phyloP scores from a whole-genome alignment of 2,888 invertebrate genomes.

The Bellardia pandia region DNA sequence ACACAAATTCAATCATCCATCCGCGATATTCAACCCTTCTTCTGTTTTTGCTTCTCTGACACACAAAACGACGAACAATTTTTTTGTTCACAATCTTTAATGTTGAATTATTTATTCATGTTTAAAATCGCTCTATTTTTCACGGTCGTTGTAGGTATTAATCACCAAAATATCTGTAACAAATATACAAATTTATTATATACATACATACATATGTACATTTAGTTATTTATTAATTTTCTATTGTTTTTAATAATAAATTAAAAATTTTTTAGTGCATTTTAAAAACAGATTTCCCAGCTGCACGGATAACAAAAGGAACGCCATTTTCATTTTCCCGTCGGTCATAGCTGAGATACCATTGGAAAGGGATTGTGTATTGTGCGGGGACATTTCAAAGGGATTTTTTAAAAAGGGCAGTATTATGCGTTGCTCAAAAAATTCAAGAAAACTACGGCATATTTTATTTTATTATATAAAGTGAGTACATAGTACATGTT shows the following conservation, averaged over 20 bases:
- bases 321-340: conserved; percentile 75
- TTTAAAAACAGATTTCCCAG: conserved; percentile 64
- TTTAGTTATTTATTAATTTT: not conserved
- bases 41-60: conserved; percentile 25
- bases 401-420: not conserved
- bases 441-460: not conserved
- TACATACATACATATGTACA: not conserved
- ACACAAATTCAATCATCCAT: conserved; percentile 70
- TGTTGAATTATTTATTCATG: conserved; percentile 41
- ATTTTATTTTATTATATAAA: too few relatives aligned
- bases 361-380: not conserved
- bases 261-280: conserved; percentile 53
- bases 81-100: conserved; percentile 43
- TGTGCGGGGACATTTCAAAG: conserved; percentile 39
- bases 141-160: not conserved
- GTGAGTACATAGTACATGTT: too few relatives aligned
- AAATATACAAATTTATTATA: not conserved
- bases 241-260: conserved; percentile 3
- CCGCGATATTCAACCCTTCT: conserved; percentile 70
- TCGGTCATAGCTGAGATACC: conserved; percentile 60
- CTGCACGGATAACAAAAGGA: conserved; percentile 71
- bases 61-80: conserved; percentile 52
- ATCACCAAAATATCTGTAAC: conserved; percentile 41
- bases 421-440: not conserved
- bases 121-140: conserved; percentile 14